Percentiles rank a stretch among this genome's conserved stretches.
These are phyloP conservation scores for Trididemnum nubilum DNA, from an alignment of 23 tunicate species.

Conservation along the genomic window DNA sequence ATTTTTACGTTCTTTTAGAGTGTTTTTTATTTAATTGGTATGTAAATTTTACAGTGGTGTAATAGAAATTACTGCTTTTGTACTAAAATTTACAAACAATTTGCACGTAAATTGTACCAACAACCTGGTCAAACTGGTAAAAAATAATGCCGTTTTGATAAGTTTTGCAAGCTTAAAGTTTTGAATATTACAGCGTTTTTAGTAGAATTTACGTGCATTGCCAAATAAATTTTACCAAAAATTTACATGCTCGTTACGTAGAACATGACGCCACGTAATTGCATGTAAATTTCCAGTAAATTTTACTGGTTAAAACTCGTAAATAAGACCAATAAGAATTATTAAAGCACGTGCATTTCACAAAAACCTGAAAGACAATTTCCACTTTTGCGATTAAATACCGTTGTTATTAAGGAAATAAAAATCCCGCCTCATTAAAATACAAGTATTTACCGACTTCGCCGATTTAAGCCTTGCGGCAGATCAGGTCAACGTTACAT, in stretches of 20 bases:
- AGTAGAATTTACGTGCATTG: background rate
- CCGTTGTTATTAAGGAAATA: too few relatives aligned
- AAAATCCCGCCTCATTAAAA: too few relatives aligned
- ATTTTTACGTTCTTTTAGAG: background rate
- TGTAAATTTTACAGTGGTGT: background rate
- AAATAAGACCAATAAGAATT: too few relatives aligned
- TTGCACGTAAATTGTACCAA: background rate
- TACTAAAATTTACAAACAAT: background rate
- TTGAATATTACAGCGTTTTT: background rate
- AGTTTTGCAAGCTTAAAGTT: background rate
- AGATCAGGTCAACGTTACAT: too few relatives aligned
- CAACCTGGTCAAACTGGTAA: background rate
- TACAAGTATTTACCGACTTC: too few relatives aligned
- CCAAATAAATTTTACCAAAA: background rate
- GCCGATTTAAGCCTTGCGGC: too few relatives aligned
- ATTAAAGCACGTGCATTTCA: too few relatives aligned
- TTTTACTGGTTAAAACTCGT: too few relatives aligned
- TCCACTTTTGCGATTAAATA: too few relatives aligned
- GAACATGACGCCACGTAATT: background rate
- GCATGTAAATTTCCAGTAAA: background rate
- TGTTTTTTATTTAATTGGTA: too few relatives aligned
- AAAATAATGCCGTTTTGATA: background rate
- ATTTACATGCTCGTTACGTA: background rate
- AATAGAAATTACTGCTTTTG: background rate
- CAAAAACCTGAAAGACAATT: too few relatives aligned